phyloP scores from a whole-genome alignment of 2,888 invertebrate genomes.

The Helobdella robusta region DNA sequence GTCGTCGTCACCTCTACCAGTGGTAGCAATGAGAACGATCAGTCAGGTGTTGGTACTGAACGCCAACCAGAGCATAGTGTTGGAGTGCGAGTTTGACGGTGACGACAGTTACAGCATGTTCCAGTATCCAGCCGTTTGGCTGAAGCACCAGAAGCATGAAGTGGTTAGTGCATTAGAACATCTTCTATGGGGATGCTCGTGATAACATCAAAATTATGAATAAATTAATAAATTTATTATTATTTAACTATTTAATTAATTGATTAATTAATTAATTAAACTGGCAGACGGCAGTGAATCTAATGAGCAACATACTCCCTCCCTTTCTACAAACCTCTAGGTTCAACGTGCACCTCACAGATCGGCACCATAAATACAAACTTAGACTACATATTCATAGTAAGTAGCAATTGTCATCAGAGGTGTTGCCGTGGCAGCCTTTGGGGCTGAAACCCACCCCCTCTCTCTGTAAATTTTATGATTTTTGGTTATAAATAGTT shows the following conservation, averaged over 20 bases:
- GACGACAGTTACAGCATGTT: constrained; percentile 18
- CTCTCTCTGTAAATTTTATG: too few relatives aligned
- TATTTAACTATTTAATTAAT: neutral
- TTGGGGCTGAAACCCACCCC: too few relatives aligned
- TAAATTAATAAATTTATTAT: neutral
- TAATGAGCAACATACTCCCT: constrained; percentile 12
- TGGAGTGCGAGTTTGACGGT: constrained; percentile 26
- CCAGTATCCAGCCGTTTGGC: constrained; percentile 10
- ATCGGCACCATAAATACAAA: too few relatives aligned
- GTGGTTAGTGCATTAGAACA: neutral
- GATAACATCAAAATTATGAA: neutral
- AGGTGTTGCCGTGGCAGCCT: too few relatives aligned
- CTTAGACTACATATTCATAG: too few relatives aligned
- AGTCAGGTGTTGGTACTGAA: constrained; percentile 24
- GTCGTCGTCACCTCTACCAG: too few relatives aligned
- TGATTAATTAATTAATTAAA: neutral
- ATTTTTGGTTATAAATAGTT: too few relatives aligned
- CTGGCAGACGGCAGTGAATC: constrained; percentile 4
- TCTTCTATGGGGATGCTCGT: too few relatives aligned
- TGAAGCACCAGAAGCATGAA: constrained; percentile 14
- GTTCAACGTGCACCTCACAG: too few relatives aligned
- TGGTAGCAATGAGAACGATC: constrained; percentile 14
- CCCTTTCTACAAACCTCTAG: constrained; percentile 4
- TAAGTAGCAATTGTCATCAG: too few relatives aligned
- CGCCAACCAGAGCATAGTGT: constrained; percentile 12